Conservation (phyloP, 2,113 vertebrate genomes). For the Chrysemys picta region DNA sequence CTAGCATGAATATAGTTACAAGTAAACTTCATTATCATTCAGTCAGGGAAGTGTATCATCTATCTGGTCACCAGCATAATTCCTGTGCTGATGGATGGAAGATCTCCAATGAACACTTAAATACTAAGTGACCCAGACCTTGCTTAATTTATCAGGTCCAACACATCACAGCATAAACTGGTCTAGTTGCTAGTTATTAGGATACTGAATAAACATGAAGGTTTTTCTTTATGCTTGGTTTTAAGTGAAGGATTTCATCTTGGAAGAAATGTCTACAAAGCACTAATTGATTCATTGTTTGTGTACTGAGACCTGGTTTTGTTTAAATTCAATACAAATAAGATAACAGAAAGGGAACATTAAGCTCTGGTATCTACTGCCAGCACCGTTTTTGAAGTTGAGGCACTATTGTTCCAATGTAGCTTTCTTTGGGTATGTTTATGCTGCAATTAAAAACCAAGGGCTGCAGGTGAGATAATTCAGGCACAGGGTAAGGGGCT, state of each 20-base stretch:
- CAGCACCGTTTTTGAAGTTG: no score
- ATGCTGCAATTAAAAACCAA: no score
- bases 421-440: no score
- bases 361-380: background rate
- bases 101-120: no score
- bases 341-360: background rate
- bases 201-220: background rate
- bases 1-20: rapidly evolving
- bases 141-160: background rate
- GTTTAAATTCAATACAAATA: background rate
- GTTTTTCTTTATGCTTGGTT: background rate
- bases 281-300: background rate
- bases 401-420: no score
- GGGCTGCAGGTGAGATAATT: no score
- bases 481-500: no score
- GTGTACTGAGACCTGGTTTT: background rate
- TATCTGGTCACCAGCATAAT: no score
- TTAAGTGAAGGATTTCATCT: background rate
- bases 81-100: no score
- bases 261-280: background rate
- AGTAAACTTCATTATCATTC: no score
- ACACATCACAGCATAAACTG: background rate
- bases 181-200: background rate
- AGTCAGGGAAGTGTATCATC: no score
- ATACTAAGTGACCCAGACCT: background rate